Evolutionary conservation across 2,888 invertebrate species (phyloP).

Genomic region (Cyrtodaria siliqua): DNA sequence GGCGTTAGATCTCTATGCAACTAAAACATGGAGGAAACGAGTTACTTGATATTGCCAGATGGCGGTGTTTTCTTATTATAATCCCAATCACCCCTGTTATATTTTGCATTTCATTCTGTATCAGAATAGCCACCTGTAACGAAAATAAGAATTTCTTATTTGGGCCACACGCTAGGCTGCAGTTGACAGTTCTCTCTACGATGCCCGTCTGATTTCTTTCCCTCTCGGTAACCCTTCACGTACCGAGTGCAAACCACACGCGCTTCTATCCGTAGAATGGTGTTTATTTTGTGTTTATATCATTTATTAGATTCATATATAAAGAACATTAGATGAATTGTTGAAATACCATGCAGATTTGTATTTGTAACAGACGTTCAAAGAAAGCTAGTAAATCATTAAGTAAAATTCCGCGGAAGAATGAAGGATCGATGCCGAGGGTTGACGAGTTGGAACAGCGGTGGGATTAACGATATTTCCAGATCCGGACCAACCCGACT

Average conservation of each 20-base stretch:
- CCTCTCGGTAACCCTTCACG: conserved; percentile 27
- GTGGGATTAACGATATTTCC: not conserved
- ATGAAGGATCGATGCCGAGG: conserved; percentile 15
- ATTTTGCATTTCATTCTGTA: too few species aligned
- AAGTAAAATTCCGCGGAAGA: conserved; percentile 17
- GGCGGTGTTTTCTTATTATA: too few species aligned
- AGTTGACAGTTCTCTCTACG: conserved; percentile 14
- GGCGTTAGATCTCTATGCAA: too few species aligned
- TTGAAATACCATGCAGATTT: conserved; percentile 31
- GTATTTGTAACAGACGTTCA: conserved; percentile 39
- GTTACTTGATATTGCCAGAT: too few species aligned
- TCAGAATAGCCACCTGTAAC: too few species aligned
- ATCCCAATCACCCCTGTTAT: too few species aligned
- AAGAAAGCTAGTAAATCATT: conserved; percentile 31
- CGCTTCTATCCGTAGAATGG: conserved; percentile 13
- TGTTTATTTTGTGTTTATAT: conserved; percentile 43
- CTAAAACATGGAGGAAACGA: too few species aligned
- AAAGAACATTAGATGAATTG: conserved; percentile 35
- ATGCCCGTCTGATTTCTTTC: conserved; percentile 20
- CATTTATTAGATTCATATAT: conserved; percentile 45
- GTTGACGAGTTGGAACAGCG: conserved; percentile 6
- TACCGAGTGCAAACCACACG: conserved; percentile 36
- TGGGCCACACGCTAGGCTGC: not conserved
- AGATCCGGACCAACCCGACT: conserved; percentile 15
- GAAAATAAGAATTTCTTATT: not conserved